Percentiles rank a stretch among this genome's conserved stretches.
These are phyloP conservation scores for Pipistrellus pygmaeus DNA, from an alignment of 2,797 vertebrate genomes.

Conservation along the genomic window DNA sequence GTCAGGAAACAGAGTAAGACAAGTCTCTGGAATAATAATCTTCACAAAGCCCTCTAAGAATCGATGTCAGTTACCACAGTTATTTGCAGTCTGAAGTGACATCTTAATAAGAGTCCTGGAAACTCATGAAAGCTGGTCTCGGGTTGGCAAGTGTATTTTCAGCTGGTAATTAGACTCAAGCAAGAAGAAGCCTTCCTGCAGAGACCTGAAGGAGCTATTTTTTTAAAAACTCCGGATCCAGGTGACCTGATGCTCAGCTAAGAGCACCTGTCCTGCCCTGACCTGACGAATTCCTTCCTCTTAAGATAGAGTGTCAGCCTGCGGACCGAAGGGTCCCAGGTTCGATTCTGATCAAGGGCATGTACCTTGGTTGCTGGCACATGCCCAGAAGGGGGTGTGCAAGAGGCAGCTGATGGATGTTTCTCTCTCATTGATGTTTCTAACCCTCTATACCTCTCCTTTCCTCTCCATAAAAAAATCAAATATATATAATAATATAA, in stretches of 20 bases:
- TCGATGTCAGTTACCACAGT: constrained; percentile 62
- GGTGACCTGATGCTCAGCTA: not conserved
- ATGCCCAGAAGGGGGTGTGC: too few relatives aligned
- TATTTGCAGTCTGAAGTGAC: constrained; percentile 62
- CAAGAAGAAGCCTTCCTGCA: not conserved
- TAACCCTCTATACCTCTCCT: too few relatives aligned
- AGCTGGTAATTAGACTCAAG: constrained; percentile 40
- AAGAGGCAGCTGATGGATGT: too few relatives aligned
- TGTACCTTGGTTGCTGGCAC: too few relatives aligned
- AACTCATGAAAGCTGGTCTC: constrained; percentile 6
- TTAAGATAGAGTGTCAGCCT: too few relatives aligned
- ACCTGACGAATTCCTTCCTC: too few relatives aligned
- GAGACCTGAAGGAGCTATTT: not conserved
- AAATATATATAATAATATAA: too few relatives aligned
- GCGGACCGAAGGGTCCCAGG: too few relatives aligned
- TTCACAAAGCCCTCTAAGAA: constrained; percentile 35
- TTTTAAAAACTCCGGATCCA: not conserved
- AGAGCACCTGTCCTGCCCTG: not conserved
- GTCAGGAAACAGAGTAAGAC: constrained; percentile 61
- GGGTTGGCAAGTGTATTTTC: not conserved
- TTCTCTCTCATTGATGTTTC: too few relatives aligned
- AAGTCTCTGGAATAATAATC: constrained; percentile 53
- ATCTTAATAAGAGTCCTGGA: constrained; percentile 65
- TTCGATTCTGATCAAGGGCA: too few relatives aligned
- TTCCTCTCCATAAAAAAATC: too few relatives aligned